Base-by-base conservation (phyloP, 2,113 vertebrate genomes). In the Lophius piscatorius region DNA sequence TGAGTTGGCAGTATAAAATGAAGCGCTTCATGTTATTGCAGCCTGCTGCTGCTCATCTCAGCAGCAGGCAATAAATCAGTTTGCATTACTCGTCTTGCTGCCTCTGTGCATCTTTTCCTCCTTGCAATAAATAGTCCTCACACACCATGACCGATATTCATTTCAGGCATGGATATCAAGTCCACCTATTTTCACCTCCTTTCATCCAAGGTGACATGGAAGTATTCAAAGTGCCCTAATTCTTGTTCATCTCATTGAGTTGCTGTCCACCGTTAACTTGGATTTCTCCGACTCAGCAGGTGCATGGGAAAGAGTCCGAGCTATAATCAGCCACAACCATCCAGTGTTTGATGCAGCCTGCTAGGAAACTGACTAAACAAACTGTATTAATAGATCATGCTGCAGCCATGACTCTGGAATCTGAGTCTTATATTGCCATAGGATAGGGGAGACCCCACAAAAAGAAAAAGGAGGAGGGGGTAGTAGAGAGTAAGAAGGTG, bases 351-450 rank as follows among this genome's bases (percentile, higher is more conserved):
- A 91, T 83, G 87, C 86, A 68, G 90, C 86, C 85, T 92, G 91
- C 92, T 93, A 93, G 92, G 92, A 91, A 92, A 93, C 92, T 92
- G 80, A 88, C 92, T 90, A 93, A 93, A 93, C 91, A 93, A 92
- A 91, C 90, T 78, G 87, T 93, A 93, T 92, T 92, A 92, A 93
- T 93, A 93, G 91, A 83, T 86, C 68, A 23, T 23, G 16, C 82
- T 71, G 81, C 78, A 83, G 86, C 87, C 86, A 87, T 88, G 87
- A 90, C 88, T 82, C 67, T 89, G 87, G 89, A 90, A 87, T 90
- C 84, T 77, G 71, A 83, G 81, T 84, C 84, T 89, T 87, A 82
- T 84, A 87, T 85, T 90, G 86, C 90, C 78, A 87, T 72, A 84
- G 87, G 85, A 84, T 82, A 87, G 80, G 84, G 85, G 85, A 88